Evolutionary conservation across 2,797 vertebrate species (phyloP), one percentile per base, ranked within the genome.

Genomic region (Poliocrania exsul): DNA sequence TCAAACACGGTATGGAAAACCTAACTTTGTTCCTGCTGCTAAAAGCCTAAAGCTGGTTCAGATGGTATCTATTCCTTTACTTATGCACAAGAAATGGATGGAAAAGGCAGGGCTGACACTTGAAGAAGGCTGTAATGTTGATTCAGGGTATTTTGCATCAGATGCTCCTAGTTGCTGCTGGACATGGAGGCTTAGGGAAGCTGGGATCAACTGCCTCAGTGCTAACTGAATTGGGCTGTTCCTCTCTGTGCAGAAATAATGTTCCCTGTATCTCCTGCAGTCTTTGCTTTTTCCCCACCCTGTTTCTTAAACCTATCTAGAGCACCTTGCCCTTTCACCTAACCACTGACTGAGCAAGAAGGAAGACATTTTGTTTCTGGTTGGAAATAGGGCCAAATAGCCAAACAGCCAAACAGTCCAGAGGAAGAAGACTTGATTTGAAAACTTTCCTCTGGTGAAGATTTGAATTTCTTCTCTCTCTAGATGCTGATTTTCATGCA

Each of bases 61-160:
- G 40, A 35, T 40, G 42, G 2, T 8, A 14, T 28, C 24, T 9
- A 15, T 18, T 2, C 0, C 2, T 3, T 74, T 71, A 29, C 13
- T 69, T 19, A 2, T 37, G 23, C 19, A 44, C 29, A 56, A 81
- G 28, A n/a, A 80, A 89, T 14, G 17, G 19, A 14, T 74, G 53
- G 28, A 81, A 88, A 90, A 74, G 26, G 16, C 31, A 78, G 57
- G 8, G 11, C 16, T 86, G 25, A 33, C 6, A 10, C 13, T n/a
- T n/a, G 37, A 21, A 44, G 23, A 47, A 56, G 18, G 7, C 6
- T 42, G 9, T 8, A 37, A 66, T 3, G 10, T 15, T 57, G 28
- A 19, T 71, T 81, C 70, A 82, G 37, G 49, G 4, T 51, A 51
- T 91, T 87, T 91, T 88, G 42, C 15, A 24, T 93, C 70, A 47